These are phyloP conservation scores for Euphydryas editha DNA, from an alignment of 2,888 invertebrate species.

Conservation along the genomic window DNA sequence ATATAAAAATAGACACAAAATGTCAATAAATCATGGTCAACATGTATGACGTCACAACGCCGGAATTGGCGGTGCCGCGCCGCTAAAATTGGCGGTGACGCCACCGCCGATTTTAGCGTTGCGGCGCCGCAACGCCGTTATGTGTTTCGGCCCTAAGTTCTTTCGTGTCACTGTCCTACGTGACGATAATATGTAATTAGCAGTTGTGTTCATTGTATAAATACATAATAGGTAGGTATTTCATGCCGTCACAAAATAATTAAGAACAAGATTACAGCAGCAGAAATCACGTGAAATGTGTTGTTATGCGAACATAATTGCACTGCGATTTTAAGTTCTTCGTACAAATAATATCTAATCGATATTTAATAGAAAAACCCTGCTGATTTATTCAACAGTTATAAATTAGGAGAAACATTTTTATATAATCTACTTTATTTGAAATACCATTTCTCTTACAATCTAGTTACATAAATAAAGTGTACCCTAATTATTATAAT, in stretches of 20 bases:
- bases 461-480: constrained; percentile 1
- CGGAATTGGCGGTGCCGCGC: too few relatives aligned
- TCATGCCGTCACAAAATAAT: constrained; percentile 6
- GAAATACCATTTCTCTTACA: background rate
- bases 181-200: background rate
- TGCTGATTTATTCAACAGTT: background rate
- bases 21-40: too few relatives aligned
- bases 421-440: background rate
- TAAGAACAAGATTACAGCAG: constrained; percentile 19
- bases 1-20: too few relatives aligned
- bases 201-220: background rate
- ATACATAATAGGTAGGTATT: background rate
- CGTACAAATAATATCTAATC: background rate
- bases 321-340: constrained; percentile 12
- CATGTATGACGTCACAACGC: too few relatives aligned
- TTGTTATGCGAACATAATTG: constrained; percentile 30
- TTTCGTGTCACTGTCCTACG: background rate
- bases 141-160: too few relatives aligned
- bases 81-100: too few relatives aligned
- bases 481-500: background rate
- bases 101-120: too few relatives aligned
- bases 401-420: background rate
- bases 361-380: background rate
- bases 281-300: constrained; percentile 14
- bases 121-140: too few relatives aligned